These are phyloP conservation scores for Parapristionchus giblindavisi DNA, from an alignment of 2,888 invertebrate genomes.

Conservation along the genomic window DNA sequence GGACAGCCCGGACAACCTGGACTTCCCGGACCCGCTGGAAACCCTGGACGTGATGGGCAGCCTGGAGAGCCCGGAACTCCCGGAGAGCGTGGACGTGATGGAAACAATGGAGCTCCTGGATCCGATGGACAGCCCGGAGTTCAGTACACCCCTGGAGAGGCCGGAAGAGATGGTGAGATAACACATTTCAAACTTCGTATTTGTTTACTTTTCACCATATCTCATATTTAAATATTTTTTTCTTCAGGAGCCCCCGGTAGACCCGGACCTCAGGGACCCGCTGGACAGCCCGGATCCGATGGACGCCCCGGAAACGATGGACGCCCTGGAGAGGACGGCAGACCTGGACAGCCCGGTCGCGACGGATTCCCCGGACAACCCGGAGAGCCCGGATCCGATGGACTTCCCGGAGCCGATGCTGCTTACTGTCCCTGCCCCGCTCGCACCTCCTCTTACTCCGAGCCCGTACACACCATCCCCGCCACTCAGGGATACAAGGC, in stretches of 20 bases:
- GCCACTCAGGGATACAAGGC: constrained; percentile 7
- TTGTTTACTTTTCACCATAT: too few relatives aligned
- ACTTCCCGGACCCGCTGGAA: constrained; percentile 23
- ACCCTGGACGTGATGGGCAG: constrained; percentile 34
- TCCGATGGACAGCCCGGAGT: constrained; percentile 32
- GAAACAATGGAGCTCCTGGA: constrained; percentile 27
- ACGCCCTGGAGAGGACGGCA: background rate
- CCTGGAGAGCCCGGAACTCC: constrained; percentile 17
- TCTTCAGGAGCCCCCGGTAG: background rate
- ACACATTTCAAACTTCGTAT: too few relatives aligned
- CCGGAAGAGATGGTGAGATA: constrained; percentile 38
- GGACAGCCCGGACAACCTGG: constrained; percentile 31
- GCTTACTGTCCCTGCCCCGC: constrained; percentile 16
- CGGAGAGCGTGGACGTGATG: constrained; percentile 26
- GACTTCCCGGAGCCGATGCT: constrained; percentile 15
- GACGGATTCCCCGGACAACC: constrained; percentile 4
- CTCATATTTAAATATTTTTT: too few relatives aligned
- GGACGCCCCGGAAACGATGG: constrained; percentile 17
- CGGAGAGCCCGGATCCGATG: constrained; percentile 24
- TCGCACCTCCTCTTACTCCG: constrained; percentile 19
- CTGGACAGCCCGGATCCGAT: constrained; percentile 9
- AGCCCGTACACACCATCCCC: constrained; percentile 7
- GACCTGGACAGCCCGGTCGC: background rate
- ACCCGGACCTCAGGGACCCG: background rate
- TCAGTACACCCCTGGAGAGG: constrained; percentile 37